Evolutionary conservation across 2,888 invertebrate species (phyloP).

Genomic region (Eristalis arbustorum): DNA sequence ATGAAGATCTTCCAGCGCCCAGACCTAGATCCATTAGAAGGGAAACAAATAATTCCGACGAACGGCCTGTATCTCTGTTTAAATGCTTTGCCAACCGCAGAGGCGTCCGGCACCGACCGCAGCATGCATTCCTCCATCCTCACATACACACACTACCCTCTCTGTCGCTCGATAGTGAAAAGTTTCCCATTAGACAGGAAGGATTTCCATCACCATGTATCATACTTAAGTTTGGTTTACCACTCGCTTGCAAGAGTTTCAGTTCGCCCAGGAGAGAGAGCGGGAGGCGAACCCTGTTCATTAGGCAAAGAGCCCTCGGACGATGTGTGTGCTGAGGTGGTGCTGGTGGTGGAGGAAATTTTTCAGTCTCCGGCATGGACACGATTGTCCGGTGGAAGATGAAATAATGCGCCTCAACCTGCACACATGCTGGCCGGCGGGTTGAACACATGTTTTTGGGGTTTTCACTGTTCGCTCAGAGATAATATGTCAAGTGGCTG

Average conservation of each 20-base stretch:
- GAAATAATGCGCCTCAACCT: constrained; percentile 3
- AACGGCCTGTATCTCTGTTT: constrained; percentile 14
- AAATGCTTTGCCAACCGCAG: constrained; percentile 30
- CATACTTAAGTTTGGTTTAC: constrained; percentile 44
- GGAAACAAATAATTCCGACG: constrained; percentile 41
- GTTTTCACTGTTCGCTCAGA: constrained; percentile 3
- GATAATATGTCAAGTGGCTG: constrained; percentile 18
- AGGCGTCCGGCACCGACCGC: constrained; percentile 23
- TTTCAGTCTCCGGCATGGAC: neutral
- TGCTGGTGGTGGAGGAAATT: too few species aligned
- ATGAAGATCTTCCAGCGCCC: constrained; percentile 15
- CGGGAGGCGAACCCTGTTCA: neutral
- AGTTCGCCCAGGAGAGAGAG: neutral
- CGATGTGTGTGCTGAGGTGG: too few species aligned
- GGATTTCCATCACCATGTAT: constrained; percentile 38
- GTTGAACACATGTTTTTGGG: neutral
- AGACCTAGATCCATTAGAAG: constrained; percentile 12
- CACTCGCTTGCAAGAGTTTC: constrained; percentile 13
- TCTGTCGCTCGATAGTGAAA: constrained; percentile 3
- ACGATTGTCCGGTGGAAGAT: constrained; percentile 20
- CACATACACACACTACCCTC: neutral
- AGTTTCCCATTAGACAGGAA: constrained; percentile 48
- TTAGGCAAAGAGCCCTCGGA: neutral
- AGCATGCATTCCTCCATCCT: constrained; percentile 44
- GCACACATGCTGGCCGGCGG: neutral